phyloP scores from a whole-genome alignment of 2,113 vertebrate genomes.

The Camelus dromedarius region DNA sequence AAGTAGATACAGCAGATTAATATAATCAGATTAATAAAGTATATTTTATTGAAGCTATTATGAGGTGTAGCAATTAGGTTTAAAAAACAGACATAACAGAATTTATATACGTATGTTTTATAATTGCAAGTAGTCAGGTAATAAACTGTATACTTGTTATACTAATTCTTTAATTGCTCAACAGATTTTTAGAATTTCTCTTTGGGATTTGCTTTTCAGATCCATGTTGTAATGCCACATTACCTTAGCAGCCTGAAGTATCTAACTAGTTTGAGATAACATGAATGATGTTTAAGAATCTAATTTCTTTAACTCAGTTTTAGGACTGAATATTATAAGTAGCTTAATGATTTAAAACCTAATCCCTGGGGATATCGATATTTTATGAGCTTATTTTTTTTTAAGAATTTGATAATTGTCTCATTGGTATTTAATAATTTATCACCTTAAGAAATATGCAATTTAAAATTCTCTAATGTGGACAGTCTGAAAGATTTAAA shows the following conservation, averaged over 20 bases:
- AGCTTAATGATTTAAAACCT: constrained; percentile 55
- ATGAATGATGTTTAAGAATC: constrained; percentile 45
- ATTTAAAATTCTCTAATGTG: constrained; percentile 60
- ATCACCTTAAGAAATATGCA: constrained; percentile 51
- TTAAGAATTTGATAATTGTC: constrained; percentile 38
- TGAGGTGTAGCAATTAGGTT: constrained; percentile 34
- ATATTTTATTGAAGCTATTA: constrained; percentile 40
- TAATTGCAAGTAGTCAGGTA: constrained; percentile 34
- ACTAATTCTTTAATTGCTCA: constrained; percentile 49
- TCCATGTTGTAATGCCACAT: not conserved
- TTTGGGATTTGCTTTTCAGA: constrained; percentile 41
- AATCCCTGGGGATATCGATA: not conserved
- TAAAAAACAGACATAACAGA: constrained; percentile 50
- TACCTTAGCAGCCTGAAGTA: constrained; percentile 4
- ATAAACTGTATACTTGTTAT: constrained; percentile 22
- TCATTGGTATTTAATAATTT: constrained; percentile 58
- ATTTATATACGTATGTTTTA: not conserved
- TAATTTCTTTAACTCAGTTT: constrained; percentile 51
- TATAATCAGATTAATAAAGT: constrained; percentile 21
- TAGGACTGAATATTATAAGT: constrained; percentile 45
- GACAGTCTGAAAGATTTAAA: constrained; percentile 54
- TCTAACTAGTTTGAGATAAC: constrained; percentile 42
- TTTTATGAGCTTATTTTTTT: constrained; percentile 18
- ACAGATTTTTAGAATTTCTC: constrained; percentile 52
- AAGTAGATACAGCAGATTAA: not conserved